Percentiles rank a stretch among this genome's conserved stretches.
Evolutionary conservation across 1,140 invertebrate genomes (phyloP).

Genomic region (Achatina immaculata): DNA sequence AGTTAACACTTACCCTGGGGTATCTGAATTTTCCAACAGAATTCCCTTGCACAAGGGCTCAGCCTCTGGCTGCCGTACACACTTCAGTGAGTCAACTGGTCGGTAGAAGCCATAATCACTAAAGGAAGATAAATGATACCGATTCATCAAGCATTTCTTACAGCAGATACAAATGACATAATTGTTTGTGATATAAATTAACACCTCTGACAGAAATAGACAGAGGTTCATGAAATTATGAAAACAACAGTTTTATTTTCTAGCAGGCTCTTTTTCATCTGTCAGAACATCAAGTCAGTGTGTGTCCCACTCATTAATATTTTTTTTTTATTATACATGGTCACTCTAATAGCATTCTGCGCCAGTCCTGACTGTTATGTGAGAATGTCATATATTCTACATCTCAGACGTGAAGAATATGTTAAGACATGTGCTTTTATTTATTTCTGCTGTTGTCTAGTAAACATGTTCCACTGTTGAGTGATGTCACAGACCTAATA

Average conservation of each 20-base stretch:
- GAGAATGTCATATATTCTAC: too few species aligned
- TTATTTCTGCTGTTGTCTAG: too few species aligned
- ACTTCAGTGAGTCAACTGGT: constrained; percentile 50
- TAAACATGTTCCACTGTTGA: too few species aligned
- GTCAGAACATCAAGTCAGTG: too few species aligned
- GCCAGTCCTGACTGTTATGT: too few species aligned
- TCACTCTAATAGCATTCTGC: too few species aligned
- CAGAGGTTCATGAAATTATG: not conserved
- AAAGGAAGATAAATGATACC: constrained; percentile 9
- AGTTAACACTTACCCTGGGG: constrained; percentile 54
- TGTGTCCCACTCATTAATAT: too few species aligned
- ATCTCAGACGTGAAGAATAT: too few species aligned
- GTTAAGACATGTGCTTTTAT: too few species aligned
- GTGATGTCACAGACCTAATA: too few species aligned
- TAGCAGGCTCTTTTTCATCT: too few species aligned
- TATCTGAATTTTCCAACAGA: constrained; percentile 61
- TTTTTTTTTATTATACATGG: too few species aligned
- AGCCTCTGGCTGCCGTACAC: constrained; percentile 48
- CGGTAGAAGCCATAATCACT: constrained; percentile 67
- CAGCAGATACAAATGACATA: not conserved
- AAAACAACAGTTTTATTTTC: not conserved
- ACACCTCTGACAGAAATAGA: not conserved
- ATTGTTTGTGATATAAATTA: not conserved
- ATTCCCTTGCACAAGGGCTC: constrained; percentile 53
- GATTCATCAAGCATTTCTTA: not conserved